Percentiles rank a stretch among this genome's conserved stretches.
Evolutionary conservation across 2,797 vertebrate genomes (phyloP).

Genomic region (Sphenodon punctatus): DNA sequence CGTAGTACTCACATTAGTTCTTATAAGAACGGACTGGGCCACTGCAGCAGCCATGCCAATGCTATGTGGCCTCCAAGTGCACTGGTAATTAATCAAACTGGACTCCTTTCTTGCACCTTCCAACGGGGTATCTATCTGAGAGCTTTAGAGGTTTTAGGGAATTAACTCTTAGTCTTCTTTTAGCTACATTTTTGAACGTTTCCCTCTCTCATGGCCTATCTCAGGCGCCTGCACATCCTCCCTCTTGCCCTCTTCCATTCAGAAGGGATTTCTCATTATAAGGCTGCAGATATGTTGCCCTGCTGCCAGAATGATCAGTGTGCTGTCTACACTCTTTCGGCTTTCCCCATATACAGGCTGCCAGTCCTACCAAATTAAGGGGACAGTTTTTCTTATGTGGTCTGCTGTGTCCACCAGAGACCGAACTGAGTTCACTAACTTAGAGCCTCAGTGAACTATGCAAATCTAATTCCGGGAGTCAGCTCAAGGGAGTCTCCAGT

Average conservation of each 20-base stretch:
- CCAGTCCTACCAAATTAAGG: background rate
- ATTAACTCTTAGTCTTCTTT: background rate
- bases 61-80: too few relatives aligned
- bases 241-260: rapidly evolving
- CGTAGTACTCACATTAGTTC: too few relatives aligned
- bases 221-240: too few relatives aligned
- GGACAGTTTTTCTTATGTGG: background rate
- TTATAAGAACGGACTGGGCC: too few relatives aligned
- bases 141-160: background rate
- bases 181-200: rapidly evolving
- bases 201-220: background rate
- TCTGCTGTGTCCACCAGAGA: rapidly evolving
- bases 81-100: too few relatives aligned
- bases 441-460: background rate
- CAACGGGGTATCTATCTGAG: too few relatives aligned
- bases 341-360: background rate
- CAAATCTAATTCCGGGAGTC: background rate
- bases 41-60: too few relatives aligned
- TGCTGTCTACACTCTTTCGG: background rate
- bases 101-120: background rate
- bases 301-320: background rate
- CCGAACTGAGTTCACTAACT: background rate
- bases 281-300: background rate
- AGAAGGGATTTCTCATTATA: rapidly evolving
- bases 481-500: rapidly evolving